Percentiles rank a stretch among this genome's conserved stretches.
These are phyloP conservation scores for Gymnocypris eckloni DNA, from an alignment of 2,797 vertebrate genomes.

Conservation along the genomic window DNA sequence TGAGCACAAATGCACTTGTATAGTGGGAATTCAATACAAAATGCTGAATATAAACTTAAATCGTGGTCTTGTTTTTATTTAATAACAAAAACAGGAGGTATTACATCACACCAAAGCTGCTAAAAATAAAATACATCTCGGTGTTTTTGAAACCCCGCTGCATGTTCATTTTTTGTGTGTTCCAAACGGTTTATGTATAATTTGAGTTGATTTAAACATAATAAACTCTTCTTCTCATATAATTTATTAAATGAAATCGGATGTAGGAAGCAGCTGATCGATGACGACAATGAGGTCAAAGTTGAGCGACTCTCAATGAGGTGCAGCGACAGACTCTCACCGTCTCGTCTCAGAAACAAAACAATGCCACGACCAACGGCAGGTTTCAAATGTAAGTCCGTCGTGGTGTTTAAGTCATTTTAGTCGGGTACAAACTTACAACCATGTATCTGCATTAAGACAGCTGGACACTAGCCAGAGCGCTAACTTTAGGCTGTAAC, in stretches of 20 bases:
- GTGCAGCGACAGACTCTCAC: not conserved
- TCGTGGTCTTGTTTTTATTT: not conserved
- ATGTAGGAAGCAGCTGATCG: not conserved
- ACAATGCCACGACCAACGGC: constrained; percentile 1
- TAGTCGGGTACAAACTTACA: not conserved
- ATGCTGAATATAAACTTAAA: not conserved
- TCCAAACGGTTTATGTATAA: not conserved
- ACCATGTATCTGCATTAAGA: not conserved
- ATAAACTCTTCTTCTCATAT: not conserved
- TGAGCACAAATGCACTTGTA: not conserved
- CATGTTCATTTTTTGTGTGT: not conserved
- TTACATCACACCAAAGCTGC: not conserved
- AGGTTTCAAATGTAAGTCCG: constrained; percentile 7
- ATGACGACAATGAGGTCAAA: constrained; percentile 28
- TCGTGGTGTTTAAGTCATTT: not conserved
- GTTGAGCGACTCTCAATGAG: not conserved
- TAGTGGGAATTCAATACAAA: not conserved
- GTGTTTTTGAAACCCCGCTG: not conserved
- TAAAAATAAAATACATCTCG: not conserved
- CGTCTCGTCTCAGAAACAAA: not conserved
- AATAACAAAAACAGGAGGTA: not conserved
- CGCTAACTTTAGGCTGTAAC: not conserved
- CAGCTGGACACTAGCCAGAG: not conserved
- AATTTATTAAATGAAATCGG: not conserved
- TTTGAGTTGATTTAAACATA: not conserved